Percentiles rank a stretch among this genome's conserved stretches.
phyloP scores from a whole-genome alignment of 2,888 invertebrate genomes.

The Chorisops tibialis region DNA sequence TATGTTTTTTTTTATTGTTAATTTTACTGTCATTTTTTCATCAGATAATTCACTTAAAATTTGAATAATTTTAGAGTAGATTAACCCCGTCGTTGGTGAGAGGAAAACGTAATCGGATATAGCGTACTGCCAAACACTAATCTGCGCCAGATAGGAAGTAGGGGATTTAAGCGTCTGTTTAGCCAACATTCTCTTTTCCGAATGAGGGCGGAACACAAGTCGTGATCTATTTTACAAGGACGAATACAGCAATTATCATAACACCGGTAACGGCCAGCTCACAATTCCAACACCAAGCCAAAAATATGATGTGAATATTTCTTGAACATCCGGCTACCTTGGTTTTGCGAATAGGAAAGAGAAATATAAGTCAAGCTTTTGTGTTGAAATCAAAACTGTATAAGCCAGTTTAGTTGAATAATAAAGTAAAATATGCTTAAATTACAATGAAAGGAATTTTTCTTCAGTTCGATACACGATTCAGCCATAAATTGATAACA shows the following conservation, averaged over 20 bases:
- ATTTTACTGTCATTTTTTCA: no score
- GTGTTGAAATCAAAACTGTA: no score
- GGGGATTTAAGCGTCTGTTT: conserved; percentile 14
- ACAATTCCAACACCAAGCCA: no score
- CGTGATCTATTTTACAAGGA: conserved; percentile 39
- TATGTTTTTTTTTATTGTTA: no score
- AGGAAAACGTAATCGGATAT: conserved; percentile 23
- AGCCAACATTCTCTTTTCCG: conserved; percentile 28
- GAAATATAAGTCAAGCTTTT: no score
- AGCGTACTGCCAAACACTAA: background rate
- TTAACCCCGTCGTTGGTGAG: background rate
- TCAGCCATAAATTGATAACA: no score
- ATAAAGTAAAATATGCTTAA: no score
- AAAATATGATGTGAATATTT: background rate
- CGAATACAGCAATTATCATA: conserved; percentile 32
- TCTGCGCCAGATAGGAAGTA: conserved; percentile 15
- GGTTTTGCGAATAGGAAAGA: background rate
- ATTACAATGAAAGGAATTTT: no score
- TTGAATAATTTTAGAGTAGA: no score
- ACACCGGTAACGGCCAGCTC: background rate
- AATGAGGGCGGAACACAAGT: conserved; percentile 37
- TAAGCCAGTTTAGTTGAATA: no score
- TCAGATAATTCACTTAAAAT: no score
- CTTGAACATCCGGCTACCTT: conserved; percentile 13
- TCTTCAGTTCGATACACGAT: no score